A percentile compares a stretch with the other conserved stretches of the same genome.
Evolutionary conservation across 2,113 vertebrate genomes (phyloP).

Genomic region (Heptranchias perlo): DNA sequence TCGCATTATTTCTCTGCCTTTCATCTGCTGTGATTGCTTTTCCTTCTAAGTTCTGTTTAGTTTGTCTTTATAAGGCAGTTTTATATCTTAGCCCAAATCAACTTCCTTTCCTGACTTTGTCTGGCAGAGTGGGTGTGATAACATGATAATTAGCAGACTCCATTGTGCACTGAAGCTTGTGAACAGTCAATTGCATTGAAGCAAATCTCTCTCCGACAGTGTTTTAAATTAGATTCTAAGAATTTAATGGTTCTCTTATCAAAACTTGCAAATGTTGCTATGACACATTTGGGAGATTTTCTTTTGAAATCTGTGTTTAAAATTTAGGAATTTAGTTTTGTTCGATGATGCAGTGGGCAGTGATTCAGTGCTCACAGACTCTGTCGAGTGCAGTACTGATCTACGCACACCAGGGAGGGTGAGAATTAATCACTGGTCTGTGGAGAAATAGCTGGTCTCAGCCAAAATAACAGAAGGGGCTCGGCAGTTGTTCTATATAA

Average conservation of each 20-base stretch:
- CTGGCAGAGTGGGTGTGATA: neutral
- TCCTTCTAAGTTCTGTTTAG: neutral
- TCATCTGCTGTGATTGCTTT: neutral
- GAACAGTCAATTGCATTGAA: neutral
- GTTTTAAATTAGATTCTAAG: neutral
- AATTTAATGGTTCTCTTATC: neutral
- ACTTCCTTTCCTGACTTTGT: neutral
- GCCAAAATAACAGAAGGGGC: slow-evolving; percentile 13
- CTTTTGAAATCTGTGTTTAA: neutral
- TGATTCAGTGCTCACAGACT: neutral
- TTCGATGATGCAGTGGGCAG: neutral
- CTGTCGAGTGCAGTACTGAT: neutral
- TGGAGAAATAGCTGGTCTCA: neutral
- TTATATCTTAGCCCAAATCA: slow-evolving; percentile 15
- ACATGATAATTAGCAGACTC: neutral
- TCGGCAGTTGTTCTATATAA: neutral
- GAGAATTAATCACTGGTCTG: neutral
- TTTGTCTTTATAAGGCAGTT: neutral
- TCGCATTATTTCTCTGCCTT: neutral
- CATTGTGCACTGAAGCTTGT: neutral
- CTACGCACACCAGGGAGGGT: neutral
- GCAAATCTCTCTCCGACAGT: neutral
- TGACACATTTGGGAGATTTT: neutral
- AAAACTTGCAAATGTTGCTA: neutral
- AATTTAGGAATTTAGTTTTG: neutral